Evolutionary conservation across 2,888 invertebrate species (phyloP).

Genomic region (Zootermopsis nevadensis): DNA sequence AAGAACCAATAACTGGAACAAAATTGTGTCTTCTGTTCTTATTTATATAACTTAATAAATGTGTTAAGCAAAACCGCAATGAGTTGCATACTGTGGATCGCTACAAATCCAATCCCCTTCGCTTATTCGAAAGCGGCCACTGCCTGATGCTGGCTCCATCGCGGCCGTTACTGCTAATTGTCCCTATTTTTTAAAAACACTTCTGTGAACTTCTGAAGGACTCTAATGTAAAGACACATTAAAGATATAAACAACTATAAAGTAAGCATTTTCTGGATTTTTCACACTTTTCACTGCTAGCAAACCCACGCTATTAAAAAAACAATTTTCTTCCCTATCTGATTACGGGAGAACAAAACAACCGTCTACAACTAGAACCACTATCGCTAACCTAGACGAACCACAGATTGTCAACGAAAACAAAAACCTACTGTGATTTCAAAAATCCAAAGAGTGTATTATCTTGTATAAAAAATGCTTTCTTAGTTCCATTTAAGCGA

Average conservation of each 20-base stretch:
- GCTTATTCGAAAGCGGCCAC: slow-evolving; percentile 47
- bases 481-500: no score
- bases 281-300: neutral
- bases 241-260: neutral
- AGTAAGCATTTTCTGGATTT: neutral
- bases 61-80: no score
- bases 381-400: no score
- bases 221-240: neutral
- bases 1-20: neutral
- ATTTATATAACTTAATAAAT: neutral
- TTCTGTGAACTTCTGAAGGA: neutral
- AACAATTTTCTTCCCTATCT: no score
- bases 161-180: neutral
- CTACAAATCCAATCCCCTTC: slow-evolving; percentile 74
- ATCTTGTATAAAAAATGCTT: no score
- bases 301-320: no score
- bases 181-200: neutral
- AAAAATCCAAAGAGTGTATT: no score
- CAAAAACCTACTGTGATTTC: no score
- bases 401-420: no score
- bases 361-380: no score
- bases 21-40: neutral
- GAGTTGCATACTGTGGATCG: slow-evolving; percentile 63
- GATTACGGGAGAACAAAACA: no score
- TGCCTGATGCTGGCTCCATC: slow-evolving; percentile 45